Percentiles rank a stretch among this genome's conserved stretches.
phyloP scores from a whole-genome alignment of 2,113 vertebrate genomes.

The Coregonus clupeaformis region DNA sequence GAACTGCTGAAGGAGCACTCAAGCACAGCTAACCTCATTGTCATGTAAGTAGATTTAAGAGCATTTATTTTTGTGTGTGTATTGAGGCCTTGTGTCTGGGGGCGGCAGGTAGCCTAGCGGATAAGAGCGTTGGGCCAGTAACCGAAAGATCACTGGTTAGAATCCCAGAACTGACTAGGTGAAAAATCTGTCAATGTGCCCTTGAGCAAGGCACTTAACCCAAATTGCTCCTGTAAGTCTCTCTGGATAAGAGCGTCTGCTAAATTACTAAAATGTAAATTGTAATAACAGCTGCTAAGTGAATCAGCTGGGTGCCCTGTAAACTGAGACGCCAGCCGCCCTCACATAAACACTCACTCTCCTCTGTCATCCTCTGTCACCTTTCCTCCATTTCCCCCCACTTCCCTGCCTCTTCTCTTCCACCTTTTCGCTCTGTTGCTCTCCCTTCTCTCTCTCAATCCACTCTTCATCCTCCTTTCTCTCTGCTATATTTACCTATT shows the following conservation, averaged over 20 bases:
- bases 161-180: no score
- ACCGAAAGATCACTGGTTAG: no score
- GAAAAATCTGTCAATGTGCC: no score
- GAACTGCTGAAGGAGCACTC: constrained; percentile 96
- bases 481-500: not conserved
- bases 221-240: no score
- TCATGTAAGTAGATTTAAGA: constrained; percentile 75
- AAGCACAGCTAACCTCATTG: constrained; percentile 92
- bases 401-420: not conserved
- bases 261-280: no score
- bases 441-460: not conserved
- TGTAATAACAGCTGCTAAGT: constrained; percentile 1
- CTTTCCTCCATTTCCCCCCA: not conserved
- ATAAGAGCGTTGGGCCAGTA: no score
- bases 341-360: not conserved
- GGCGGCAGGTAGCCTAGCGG: no score
- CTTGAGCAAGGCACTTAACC: no score
- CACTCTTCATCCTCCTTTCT: not conserved
- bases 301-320: not conserved
- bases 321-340: not conserved
- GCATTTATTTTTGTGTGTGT: not conserved
- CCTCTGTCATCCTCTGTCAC: not conserved
- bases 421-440: not conserved
- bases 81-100: not conserved
- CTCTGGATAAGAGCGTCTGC: no score